phyloP scores from a whole-genome alignment of 2,888 invertebrate species.

The Beris morrisii region DNA sequence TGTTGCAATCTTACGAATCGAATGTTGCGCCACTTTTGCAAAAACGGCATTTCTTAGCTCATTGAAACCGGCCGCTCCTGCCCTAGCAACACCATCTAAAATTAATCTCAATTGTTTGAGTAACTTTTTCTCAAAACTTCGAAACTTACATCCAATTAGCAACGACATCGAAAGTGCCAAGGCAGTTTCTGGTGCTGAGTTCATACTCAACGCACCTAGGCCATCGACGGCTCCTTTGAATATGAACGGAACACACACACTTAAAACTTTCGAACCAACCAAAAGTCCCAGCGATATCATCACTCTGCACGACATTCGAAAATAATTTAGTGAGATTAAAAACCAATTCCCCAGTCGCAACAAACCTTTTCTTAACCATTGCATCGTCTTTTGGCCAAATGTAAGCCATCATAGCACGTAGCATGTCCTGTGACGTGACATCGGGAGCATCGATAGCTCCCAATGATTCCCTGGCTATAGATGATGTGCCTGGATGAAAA shows the following conservation, averaged over 20 bases:
- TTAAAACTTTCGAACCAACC: constrained; percentile 82
- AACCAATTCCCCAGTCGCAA: neutral
- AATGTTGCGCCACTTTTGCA: constrained; percentile 95
- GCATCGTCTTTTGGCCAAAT: constrained; percentile 88
- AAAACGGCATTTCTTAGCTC: constrained; percentile 97
- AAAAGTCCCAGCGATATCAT: constrained; percentile 78
- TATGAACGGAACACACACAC: constrained; percentile 91
- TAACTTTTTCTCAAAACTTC: constrained; percentile 9
- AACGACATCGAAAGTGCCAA: constrained; percentile 77
- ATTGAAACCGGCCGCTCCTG: constrained; percentile 89
- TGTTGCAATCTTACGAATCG: constrained; percentile 89
- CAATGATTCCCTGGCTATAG: constrained; percentile 58
- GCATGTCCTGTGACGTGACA: constrained; percentile 76
- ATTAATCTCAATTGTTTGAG: constrained; percentile 31
- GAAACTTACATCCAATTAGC: constrained; percentile 81
- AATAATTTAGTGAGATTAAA: neutral
- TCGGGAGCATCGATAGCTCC: constrained; percentile 65
- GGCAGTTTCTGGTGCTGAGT: constrained; percentile 77
- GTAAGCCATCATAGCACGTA: constrained; percentile 84
- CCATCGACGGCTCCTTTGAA: constrained; percentile 93
- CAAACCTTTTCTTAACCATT: constrained; percentile 50
- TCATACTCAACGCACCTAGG: constrained; percentile 77
- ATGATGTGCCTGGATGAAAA: constrained; percentile 86
- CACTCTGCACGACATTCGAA: constrained; percentile 65
- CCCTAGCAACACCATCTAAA: constrained; percentile 90